Conservation (phyloP, 2,113 vertebrate species). For the Cichladusa arquata region DNA sequence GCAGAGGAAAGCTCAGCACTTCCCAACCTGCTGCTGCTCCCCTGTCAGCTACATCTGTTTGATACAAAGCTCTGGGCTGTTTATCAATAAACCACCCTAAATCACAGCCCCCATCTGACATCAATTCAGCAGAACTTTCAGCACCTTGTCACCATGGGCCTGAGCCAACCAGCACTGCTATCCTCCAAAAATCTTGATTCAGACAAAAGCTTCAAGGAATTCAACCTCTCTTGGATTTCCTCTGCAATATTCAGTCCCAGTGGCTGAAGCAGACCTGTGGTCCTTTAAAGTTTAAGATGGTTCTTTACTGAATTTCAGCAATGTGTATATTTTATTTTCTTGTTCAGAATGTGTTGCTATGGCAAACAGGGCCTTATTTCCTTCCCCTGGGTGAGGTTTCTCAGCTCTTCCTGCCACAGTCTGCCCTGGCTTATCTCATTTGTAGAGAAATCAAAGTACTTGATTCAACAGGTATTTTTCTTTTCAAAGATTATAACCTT, state of each 20-base stretch:
- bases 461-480: background rate
- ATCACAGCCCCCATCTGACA: conserved; percentile 23
- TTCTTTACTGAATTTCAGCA: background rate
- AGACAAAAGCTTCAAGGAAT: background rate
- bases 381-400: background rate
- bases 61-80: conserved; percentile 37
- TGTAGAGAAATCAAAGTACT: background rate
- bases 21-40: conserved; percentile 22
- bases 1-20: conserved; percentile 27
- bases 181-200: background rate
- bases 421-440: background rate
- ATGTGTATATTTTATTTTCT: background rate
- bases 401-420: background rate
- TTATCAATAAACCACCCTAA: conserved; percentile 12
- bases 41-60: background rate
- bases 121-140: background rate
- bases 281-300: background rate
- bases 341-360: background rate
- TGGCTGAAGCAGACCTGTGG: background rate
- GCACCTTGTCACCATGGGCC: background rate
- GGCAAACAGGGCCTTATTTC: background rate
- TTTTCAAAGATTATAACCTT: background rate
- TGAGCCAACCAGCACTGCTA: background rate
- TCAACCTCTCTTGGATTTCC: background rate
- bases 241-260: background rate